Conservation (phyloP, 2,797 vertebrate species). For the Sparidentex hasta region DNA sequence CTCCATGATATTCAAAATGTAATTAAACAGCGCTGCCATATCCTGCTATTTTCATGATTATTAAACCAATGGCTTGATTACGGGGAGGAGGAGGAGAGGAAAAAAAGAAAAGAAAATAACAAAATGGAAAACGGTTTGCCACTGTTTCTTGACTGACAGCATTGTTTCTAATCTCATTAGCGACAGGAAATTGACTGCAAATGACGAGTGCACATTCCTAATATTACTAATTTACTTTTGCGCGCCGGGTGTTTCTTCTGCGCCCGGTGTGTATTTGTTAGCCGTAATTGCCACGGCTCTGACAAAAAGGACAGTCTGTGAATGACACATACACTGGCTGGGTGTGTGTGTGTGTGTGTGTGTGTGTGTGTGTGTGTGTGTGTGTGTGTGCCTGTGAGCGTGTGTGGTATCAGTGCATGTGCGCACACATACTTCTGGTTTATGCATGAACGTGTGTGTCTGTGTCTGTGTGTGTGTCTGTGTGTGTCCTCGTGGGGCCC, state of each 20-base stretch:
- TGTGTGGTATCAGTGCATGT: slow-evolving; percentile 26
- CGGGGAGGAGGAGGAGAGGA: background rate
- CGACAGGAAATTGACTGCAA: slow-evolving; percentile 84
- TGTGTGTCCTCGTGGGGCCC: slow-evolving; percentile 71
- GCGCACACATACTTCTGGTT: slow-evolving; percentile 8
- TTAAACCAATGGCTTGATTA: slow-evolving; percentile 79
- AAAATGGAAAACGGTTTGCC: slow-evolving; percentile 79
- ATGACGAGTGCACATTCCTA: slow-evolving; percentile 82
- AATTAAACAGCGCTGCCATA: slow-evolving; percentile 83
- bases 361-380: slow-evolving; percentile 24
- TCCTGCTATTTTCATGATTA: slow-evolving; percentile 83
- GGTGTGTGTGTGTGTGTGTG: slow-evolving; percentile 9
- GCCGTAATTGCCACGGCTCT: slow-evolving; percentile 76
- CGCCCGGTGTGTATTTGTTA: slow-evolving; percentile 70
- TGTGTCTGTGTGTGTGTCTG: slow-evolving; percentile 32
- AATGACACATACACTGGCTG: slow-evolving; percentile 62
- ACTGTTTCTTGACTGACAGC: slow-evolving; percentile 83
- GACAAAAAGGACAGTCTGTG: slow-evolving; percentile 74
- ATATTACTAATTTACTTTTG: slow-evolving; percentile 82
- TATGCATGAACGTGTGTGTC: slow-evolving; percentile 16
- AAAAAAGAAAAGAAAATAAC: slow-evolving; percentile 58
- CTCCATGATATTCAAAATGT: slow-evolving; percentile 79
- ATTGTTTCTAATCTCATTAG: slow-evolving; percentile 86
- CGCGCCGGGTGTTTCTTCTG: slow-evolving; percentile 59
- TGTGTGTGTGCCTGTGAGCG: slow-evolving; percentile 13